These are phyloP conservation scores for Nansenia antarctica DNA, from an alignment of 2,113 vertebrate genomes.

Conservation along the genomic window DNA sequence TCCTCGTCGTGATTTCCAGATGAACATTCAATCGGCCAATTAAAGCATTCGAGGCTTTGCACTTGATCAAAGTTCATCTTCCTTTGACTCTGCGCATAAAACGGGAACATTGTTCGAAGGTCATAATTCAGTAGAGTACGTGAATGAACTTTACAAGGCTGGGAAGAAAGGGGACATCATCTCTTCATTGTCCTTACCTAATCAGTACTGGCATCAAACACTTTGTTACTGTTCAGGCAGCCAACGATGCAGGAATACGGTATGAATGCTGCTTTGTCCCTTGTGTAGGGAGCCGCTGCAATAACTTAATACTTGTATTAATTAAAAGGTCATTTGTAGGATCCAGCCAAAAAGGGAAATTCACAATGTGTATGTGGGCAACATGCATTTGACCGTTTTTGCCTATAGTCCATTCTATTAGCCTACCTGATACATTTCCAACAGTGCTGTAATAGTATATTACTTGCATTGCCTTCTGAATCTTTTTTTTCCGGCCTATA, in stretches of 20 bases:
- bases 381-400: slow-evolving; percentile 76
- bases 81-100: slow-evolving; percentile 48
- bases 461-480: too few relatives aligned
- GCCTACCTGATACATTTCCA: too few relatives aligned
- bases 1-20: slow-evolving; percentile 53
- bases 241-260: slow-evolving; percentile 62
- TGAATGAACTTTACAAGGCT: slow-evolving; percentile 75
- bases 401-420: slow-evolving; percentile 50
- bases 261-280: slow-evolving; percentile 78
- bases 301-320: slow-evolving; percentile 81
- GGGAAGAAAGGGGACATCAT: slow-evolving; percentile 68
- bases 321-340: slow-evolving; percentile 82
- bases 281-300: slow-evolving; percentile 69
- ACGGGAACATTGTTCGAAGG: slow-evolving; percentile 53
- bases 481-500: too few relatives aligned
- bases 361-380: slow-evolving; percentile 65
- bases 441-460: too few relatives aligned
- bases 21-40: slow-evolving; percentile 44
- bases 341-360: slow-evolving; percentile 65
- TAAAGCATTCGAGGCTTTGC: slow-evolving; percentile 55
- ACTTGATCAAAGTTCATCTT: slow-evolving; percentile 67
- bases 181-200: slow-evolving; percentile 75
- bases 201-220: slow-evolving; percentile 80
- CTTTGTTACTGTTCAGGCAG: slow-evolving; percentile 73
- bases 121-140: slow-evolving; percentile 72